Conservation (phyloP, 2,888 invertebrate species). For the Drosophila testacea region DNA sequence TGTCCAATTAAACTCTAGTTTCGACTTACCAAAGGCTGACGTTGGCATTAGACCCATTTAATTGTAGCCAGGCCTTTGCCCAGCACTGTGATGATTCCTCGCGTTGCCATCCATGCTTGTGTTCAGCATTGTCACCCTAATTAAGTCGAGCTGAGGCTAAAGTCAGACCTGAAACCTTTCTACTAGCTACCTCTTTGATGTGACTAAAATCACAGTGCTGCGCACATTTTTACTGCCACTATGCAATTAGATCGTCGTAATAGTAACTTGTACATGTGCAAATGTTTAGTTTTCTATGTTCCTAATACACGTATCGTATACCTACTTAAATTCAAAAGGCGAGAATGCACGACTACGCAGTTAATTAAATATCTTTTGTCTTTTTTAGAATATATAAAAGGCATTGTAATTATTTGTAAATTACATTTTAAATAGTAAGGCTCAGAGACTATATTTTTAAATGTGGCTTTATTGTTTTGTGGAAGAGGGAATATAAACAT, state of each 20-base stretch:
- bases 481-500: no score
- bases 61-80: background rate
- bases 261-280: background rate
- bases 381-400: no score
- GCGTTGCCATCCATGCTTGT: background rate
- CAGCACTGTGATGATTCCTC: background rate
- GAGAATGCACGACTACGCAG: background rate
- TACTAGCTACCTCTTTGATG: background rate
- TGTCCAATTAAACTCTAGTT: conserved; percentile 26
- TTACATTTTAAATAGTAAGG: no score
- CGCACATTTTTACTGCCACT: background rate
- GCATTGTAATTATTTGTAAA: no score
- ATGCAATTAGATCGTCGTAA: background rate
- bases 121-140: conserved; percentile 4
- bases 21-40: conserved; percentile 5
- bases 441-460: no score
- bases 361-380: no score
- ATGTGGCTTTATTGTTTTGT: no score
- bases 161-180: background rate
- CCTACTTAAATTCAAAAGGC: background rate
- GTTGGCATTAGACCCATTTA: conserved; percentile 6
- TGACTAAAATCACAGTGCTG: conserved; percentile 5
- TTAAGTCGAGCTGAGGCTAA: conserved; percentile 6
- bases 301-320: background rate
- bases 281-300: background rate